These are phyloP conservation scores for Diplodus sargus DNA, from an alignment of 2,797 vertebrate genomes.

Conservation along the genomic window DNA sequence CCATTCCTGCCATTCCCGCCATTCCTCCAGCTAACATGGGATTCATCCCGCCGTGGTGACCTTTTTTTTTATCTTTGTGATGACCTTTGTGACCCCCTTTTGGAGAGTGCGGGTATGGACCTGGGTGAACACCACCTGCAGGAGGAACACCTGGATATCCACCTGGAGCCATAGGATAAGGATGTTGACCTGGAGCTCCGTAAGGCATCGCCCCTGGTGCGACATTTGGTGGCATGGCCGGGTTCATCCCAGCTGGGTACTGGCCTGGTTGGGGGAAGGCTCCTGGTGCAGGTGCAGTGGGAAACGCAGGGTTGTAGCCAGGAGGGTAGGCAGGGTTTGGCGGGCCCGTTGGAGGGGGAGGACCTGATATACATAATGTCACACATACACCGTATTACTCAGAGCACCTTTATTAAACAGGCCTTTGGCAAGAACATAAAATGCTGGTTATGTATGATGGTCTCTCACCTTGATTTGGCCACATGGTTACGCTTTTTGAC, in stretches of 20 bases:
- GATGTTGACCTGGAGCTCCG: conserved; percentile 67
- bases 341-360: conserved; percentile 62
- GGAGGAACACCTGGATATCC: conserved; percentile 65
- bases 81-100: conserved; percentile 67
- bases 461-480: conserved; percentile 82
- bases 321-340: conserved; percentile 82
- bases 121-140: conserved; percentile 62
- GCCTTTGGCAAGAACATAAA: not conserved
- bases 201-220: conserved; percentile 71
- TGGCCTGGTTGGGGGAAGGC: conserved; percentile 67
- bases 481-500: conserved; percentile 66
- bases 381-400: not conserved
- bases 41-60: conserved; percentile 63
- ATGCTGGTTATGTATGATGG: not conserved
- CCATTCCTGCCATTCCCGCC: conserved; percentile 60
- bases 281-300: conserved; percentile 59
- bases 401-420: not conserved
- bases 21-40: conserved; percentile 68
- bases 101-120: conserved; percentile 75
- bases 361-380: conserved; percentile 62
- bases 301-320: conserved; percentile 70
- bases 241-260: conserved; percentile 67
- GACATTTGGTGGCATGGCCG: conserved; percentile 56
- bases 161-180: conserved; percentile 77
- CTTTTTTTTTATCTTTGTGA: conserved; percentile 45